Evolutionary conservation across 2,888 invertebrate genomes (phyloP), one percentile per base, ranked within the genome.

Genomic region (Eudemis profundana): DNA sequence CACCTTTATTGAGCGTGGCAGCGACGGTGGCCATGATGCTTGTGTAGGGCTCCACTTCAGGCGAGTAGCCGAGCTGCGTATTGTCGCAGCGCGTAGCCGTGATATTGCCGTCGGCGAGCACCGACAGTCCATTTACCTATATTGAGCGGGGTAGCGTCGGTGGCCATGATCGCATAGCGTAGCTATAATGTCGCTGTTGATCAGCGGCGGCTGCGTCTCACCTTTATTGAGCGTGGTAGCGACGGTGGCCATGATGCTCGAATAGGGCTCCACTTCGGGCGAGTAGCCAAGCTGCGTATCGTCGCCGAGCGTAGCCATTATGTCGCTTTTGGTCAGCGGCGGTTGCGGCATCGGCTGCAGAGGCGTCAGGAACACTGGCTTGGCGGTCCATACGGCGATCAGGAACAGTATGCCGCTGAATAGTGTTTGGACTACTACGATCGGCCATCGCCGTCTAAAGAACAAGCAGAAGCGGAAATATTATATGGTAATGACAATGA

Each of bases 351-450:
- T 76, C 0, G 78, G 78, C 63, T 82, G 74, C n/a, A 90, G 67
- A 0, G 88, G 85, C 0, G 80, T 86, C 40, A 90, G 75, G 73
- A 90, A 90, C 38, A 89, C 86, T 0, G 89, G 89, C 69, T 79
- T 84, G 0, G 90, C 85, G 15, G 80, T 77, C 15, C 78, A 74
- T 10, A 86, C 76, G 0, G 87, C 79, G 0, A 72, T 2, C 0
- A 83, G 40, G 66, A 85, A 83, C 3, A 87, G 62, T 0, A 78
- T 0, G 0, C 70, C 71, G 0, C 83, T 85, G 27, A 89, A 80
- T 0, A 79, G 0, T 0, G 82, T 75, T 68, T 89, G 84, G 0
- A 73, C 38, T 1, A 78, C 17, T 0, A 89, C 68, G 0, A 83
- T 61, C 0, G 77, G 77, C 87, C 87, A 89, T 74, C 85, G 78